Evolutionary conservation across 2,797 vertebrate species (phyloP).

Genomic region (Prunella strophiata): DNA sequence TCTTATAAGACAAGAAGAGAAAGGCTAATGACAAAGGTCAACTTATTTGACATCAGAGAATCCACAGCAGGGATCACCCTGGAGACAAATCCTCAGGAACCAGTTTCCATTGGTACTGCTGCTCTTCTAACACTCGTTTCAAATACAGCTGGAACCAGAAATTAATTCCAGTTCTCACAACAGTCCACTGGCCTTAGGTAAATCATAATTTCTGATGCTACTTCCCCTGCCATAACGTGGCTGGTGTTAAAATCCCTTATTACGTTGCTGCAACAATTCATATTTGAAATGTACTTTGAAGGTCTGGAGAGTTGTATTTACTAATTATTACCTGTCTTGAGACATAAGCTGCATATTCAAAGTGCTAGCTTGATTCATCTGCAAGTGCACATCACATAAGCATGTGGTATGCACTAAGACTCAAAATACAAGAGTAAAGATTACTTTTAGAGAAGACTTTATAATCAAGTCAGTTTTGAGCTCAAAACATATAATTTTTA

Average conservation of each 20-base stretch:
- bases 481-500: conserved; percentile 12
- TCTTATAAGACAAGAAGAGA: background rate
- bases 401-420: background rate
- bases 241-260: conserved; percentile 20
- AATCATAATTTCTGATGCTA: conserved; percentile 23
- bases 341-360: conserved; percentile 60
- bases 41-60: conserved; percentile 20
- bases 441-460: background rate
- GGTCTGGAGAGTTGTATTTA: conserved; percentile 19
- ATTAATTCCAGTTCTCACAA: conserved; percentile 47
- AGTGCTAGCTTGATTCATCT: conserved; percentile 46
- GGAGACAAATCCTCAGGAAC: conserved; percentile 13
- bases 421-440: conserved; percentile 10
- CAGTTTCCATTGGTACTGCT: background rate
- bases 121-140: background rate
- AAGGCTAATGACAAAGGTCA: conserved; percentile 58
- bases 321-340: conserved; percentile 68
- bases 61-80: conserved; percentile 16
- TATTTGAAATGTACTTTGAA: conserved; percentile 58
- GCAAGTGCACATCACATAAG: conserved; percentile 19
- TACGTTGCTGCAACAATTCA: conserved; percentile 27
- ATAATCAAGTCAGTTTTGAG: background rate
- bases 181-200: background rate
- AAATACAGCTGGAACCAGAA: conserved; percentile 13
- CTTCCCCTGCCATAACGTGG: conserved; percentile 13